phyloP scores from a whole-genome alignment of 2,888 invertebrate genomes.

The Pachliopta kotzebuea region DNA sequence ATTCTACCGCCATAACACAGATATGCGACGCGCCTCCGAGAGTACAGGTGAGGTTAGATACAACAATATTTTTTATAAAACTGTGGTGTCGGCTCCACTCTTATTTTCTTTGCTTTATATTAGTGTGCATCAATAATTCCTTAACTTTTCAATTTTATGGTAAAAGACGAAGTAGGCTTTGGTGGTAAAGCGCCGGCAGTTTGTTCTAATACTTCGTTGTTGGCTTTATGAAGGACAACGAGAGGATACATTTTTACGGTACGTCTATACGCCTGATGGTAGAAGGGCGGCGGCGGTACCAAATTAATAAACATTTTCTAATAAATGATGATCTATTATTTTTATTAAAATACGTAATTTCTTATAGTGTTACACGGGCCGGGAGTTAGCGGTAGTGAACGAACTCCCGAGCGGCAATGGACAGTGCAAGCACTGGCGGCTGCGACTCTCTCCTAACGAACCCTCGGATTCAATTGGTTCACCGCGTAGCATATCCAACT shows the following conservation, averaged over 20 bases:
- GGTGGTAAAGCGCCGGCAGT: no score
- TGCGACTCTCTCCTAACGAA: slow-evolving; percentile 47
- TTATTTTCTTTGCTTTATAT: neutral
- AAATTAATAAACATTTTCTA: neutral
- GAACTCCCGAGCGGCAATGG: slow-evolving; percentile 61
- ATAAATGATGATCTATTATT: neutral
- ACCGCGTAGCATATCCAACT: slow-evolving; percentile 85
- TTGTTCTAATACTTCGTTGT: no score
- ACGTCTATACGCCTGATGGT: no score
- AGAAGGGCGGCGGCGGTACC: no score
- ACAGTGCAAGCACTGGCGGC: slow-evolving; percentile 60
- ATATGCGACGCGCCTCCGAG: slow-evolving; percentile 65
- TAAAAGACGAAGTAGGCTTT: no score
- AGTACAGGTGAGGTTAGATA: slow-evolving; percentile 76
- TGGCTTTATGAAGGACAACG: no score
- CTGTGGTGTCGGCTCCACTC: slow-evolving; percentile 16
- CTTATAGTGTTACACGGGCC: slow-evolving; percentile 33
- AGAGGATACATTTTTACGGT: no score
- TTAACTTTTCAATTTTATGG: no score
- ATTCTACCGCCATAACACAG: slow-evolving; percentile 67
- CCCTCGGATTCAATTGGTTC: slow-evolving; percentile 70
- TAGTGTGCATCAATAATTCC: no score
- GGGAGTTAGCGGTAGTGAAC: slow-evolving; percentile 44
- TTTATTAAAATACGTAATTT: slow-evolving; percentile 22
- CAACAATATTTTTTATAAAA: slow-evolving; percentile 27